Evolutionary conservation across 2,888 invertebrate genomes (phyloP).

Genomic region (Kuschelorhynchus macadamiae): DNA sequence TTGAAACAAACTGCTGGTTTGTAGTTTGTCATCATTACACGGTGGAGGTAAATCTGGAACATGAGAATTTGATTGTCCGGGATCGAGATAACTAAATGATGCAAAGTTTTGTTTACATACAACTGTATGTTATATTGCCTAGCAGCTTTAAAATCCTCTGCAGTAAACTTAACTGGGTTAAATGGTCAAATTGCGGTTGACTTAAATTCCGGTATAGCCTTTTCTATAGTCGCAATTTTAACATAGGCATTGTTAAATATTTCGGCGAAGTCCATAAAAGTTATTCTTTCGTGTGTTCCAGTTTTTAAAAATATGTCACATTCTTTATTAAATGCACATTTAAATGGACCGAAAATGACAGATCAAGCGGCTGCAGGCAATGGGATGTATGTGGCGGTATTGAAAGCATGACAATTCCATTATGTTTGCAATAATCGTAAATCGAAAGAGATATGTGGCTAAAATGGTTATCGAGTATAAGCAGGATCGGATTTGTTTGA

Average conservation of each 20-base stretch:
- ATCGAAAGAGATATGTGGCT: no score
- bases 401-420: no score
- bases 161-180: constrained; percentile 1
- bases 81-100: not conserved
- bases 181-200: constrained; percentile 7
- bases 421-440: no score
- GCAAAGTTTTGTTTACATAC: not conserved
- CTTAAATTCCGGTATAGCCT: constrained; percentile 5
- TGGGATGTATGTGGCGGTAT: no score
- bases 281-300: constrained; percentile 13
- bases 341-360: constrained; percentile 12
- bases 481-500: no score
- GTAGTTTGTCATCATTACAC: not conserved
- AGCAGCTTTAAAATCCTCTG: constrained; percentile 10
- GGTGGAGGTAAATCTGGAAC: not conserved
- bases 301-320: constrained; percentile 9
- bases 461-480: no score
- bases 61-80: not conserved
- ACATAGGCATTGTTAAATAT: constrained; percentile 21
- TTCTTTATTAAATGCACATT: constrained; percentile 16
- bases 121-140: not conserved
- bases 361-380: not conserved
- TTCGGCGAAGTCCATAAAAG: constrained; percentile 13
- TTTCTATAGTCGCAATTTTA: constrained; percentile 18
- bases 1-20: not conserved